phyloP scores from a whole-genome alignment of 2,797 vertebrate species.

The Amphiprion clarkii region DNA sequence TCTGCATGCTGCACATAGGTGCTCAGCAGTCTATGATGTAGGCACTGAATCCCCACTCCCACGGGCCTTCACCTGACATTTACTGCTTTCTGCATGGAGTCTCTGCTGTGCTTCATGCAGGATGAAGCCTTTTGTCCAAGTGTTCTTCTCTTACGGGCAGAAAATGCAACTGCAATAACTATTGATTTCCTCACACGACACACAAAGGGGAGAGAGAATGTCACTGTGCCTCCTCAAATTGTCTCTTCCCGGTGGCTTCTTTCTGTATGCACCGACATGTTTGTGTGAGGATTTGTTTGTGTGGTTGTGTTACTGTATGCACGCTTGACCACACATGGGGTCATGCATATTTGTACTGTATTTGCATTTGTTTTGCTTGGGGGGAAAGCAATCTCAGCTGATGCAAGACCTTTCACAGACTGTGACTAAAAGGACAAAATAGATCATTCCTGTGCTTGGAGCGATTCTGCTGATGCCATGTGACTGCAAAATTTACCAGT shows the following conservation, averaged over 20 bases:
- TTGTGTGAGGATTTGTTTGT: not conserved
- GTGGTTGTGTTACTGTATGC: not conserved
- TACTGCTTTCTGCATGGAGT: constrained; percentile 64
- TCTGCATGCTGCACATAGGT: constrained; percentile 30
- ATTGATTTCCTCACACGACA: constrained; percentile 65
- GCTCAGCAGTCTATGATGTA: constrained; percentile 55
- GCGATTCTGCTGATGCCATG: constrained; percentile 5
- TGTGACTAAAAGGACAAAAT: constrained; percentile 37
- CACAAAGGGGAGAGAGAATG: constrained; percentile 53
- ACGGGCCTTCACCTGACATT: constrained; percentile 67
- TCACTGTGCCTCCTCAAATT: constrained; percentile 46
- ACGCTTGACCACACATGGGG: constrained; percentile 29
- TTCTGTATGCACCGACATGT: constrained; percentile 15
- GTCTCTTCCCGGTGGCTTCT: constrained; percentile 37
- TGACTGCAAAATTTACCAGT: constrained; percentile 23
- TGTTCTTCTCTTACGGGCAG: constrained; percentile 32
- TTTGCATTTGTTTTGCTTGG: constrained; percentile 52
- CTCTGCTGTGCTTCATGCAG: constrained; percentile 29
- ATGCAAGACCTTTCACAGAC: constrained; percentile 44
- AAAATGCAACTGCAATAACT: constrained; percentile 65
- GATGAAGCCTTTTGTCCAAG: constrained; percentile 49
- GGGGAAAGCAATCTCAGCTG: constrained; percentile 15
- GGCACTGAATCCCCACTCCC: constrained; percentile 38
- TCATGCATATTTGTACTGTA: constrained; percentile 41
- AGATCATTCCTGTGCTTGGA: constrained; percentile 18